Conservation (phyloP, 1,140 invertebrate genomes). For the Zaprionus ghesquierei region DNA sequence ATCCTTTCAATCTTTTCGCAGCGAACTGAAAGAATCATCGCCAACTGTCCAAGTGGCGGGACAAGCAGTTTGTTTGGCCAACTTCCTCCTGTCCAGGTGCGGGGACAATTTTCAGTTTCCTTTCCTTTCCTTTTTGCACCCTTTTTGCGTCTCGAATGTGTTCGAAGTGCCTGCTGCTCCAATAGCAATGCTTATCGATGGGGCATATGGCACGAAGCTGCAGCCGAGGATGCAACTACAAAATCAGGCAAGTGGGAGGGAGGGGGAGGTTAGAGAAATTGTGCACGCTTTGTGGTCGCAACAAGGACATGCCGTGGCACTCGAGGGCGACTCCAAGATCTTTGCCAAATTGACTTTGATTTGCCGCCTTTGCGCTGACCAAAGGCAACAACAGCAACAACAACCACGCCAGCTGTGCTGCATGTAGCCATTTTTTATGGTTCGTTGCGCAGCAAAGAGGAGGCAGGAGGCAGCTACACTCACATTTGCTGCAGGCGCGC, state of each 20-base stretch:
- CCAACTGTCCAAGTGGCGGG: too few species aligned
- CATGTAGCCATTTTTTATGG: slow-evolving; percentile 70
- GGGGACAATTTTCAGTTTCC: too few species aligned
- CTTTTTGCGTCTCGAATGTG: too few species aligned
- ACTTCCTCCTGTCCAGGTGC: too few species aligned
- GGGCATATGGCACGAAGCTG: background rate
- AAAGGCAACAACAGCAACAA: background rate
- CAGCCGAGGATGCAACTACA: too few species aligned
- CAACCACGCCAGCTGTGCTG: background rate
- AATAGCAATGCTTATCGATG: too few species aligned
- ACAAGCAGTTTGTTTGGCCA: too few species aligned
- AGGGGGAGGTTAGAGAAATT: background rate
- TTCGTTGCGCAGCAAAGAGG: slow-evolving; percentile 44
- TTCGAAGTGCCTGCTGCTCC: too few species aligned
- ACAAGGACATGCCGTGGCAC: slow-evolving; percentile 42
- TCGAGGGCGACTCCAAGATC: slow-evolving; percentile 32
- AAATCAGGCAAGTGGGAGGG: too few species aligned
- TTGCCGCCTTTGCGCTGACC: slow-evolving; percentile 32
- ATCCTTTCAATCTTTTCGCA: too few species aligned
- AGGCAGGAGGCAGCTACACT: background rate
- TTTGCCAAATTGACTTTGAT: slow-evolving; percentile 50
- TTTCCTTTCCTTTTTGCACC: too few species aligned
- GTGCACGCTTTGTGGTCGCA: slow-evolving; percentile 30
- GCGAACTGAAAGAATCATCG: too few species aligned
- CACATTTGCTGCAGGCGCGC: slow-evolving; percentile 19